Conservation (phyloP, 64 coral and sea anemone genomes). For the Porites australiensis region DNA sequence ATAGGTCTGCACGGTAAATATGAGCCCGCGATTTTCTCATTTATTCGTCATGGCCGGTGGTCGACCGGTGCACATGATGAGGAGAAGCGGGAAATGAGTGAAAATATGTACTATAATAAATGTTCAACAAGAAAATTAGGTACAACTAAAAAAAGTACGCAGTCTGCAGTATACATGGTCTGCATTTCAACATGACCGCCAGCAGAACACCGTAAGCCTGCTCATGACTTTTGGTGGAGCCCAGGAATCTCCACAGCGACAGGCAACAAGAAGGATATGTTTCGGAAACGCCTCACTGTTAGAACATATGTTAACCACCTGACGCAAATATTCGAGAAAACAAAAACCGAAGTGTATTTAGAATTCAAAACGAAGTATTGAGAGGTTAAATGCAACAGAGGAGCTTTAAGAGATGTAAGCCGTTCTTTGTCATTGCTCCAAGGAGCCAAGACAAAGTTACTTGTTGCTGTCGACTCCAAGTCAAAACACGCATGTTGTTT, state of each 20-base stretch:
- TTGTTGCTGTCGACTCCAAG: slow-evolving; percentile 52
- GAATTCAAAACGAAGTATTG: slow-evolving; percentile 38
- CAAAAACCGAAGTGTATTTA: slow-evolving; percentile 48
- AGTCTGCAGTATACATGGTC: too few species aligned
- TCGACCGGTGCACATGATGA: too few species aligned
- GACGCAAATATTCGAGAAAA: slow-evolving; percentile 64
- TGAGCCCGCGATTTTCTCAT: too few species aligned
- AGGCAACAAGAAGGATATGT: slow-evolving; percentile 26
- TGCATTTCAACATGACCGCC: too few species aligned
- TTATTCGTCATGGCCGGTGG: too few species aligned
- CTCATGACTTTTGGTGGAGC: slow-evolving; percentile 16
- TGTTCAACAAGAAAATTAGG: too few species aligned
- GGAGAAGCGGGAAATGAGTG: too few species aligned
- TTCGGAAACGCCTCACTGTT: not conserved
- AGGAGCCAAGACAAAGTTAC: not conserved
- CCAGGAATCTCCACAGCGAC: not conserved
- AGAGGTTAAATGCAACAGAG: slow-evolving; percentile 48
- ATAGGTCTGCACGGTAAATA: too few species aligned
- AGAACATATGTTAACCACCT: slow-evolving; percentile 1
- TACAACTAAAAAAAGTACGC: too few species aligned
- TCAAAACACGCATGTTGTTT: slow-evolving; percentile 26
- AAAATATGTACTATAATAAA: too few species aligned
- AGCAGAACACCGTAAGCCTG: not conserved
- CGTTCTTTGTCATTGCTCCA: slow-evolving; percentile 23
- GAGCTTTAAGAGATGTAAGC: slow-evolving; percentile 41